These are phyloP conservation scores for Drosophila colorata DNA, from an alignment of 2,888 invertebrate species.

Conservation along the genomic window DNA sequence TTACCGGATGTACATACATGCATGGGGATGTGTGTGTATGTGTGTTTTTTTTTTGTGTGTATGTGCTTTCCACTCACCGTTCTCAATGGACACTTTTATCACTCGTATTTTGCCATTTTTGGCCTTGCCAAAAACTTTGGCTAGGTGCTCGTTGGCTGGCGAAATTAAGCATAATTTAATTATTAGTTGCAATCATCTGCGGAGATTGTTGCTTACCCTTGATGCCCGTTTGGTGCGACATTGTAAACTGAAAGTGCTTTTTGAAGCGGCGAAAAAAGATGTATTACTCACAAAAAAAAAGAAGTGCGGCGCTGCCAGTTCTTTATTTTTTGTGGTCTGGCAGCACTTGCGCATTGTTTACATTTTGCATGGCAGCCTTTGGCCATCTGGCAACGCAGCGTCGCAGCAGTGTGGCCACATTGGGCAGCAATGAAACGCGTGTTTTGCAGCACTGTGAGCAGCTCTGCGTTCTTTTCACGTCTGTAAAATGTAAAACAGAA, in stretches of 20 bases:
- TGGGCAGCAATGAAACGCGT: neutral
- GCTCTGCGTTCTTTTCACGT: constrained; percentile 63
- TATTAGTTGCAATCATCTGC: neutral
- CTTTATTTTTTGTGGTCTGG: constrained; percentile 14
- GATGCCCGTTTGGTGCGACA: constrained; percentile 97
- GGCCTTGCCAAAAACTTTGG: constrained; percentile 93
- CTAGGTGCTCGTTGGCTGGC: constrained; percentile 92
- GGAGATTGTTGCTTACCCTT: constrained; percentile 89
- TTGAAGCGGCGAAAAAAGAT: constrained; percentile 52
- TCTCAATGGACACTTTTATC: constrained; percentile 93
- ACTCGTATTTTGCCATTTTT: constrained; percentile 91
- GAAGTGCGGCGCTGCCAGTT: constrained; percentile 39
- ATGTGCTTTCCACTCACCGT: constrained; percentile 87
- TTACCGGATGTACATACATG: constrained; percentile 19
- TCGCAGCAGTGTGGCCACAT: constrained; percentile 25
- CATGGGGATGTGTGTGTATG: constrained; percentile 16
- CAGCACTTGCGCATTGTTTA: constrained; percentile 41
- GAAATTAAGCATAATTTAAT: neutral
- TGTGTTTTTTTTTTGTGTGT: constrained; percentile 3
- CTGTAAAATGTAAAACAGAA: constrained; percentile 73
- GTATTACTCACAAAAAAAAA: constrained; percentile 70
- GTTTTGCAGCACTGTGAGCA: constrained; percentile 41
- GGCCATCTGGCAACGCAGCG: constrained; percentile 29
- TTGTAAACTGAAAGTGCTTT: constrained; percentile 78
- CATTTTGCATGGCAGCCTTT: constrained; percentile 37